A percentile compares a stretch with the other conserved stretches of the same genome.
phyloP scores from a whole-genome alignment of 2,888 invertebrate species.

The Vesta saturnalis region DNA sequence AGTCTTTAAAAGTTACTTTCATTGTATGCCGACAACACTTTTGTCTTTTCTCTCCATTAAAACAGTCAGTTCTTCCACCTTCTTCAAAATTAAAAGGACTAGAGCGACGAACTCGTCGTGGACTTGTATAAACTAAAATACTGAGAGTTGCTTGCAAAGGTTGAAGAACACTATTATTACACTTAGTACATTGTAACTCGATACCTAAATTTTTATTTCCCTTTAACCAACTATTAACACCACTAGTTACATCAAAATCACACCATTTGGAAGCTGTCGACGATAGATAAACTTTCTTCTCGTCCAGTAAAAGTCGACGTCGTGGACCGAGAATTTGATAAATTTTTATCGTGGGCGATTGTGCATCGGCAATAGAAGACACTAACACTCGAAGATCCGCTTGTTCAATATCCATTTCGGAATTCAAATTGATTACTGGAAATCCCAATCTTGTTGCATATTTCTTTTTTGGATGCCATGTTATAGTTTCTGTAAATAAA shows the following conservation, averaged over 20 bases:
- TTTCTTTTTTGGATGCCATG: constrained; percentile 48
- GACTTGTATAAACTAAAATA: constrained; percentile 55
- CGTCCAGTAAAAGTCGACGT: constrained; percentile 58
- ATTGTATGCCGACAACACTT: constrained; percentile 74
- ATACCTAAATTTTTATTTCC: constrained; percentile 64
- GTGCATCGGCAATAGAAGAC: constrained; percentile 47
- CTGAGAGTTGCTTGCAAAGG: constrained; percentile 56
- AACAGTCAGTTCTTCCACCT: constrained; percentile 66
- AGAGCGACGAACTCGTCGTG: constrained; percentile 49
- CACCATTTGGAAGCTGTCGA: constrained; percentile 65
- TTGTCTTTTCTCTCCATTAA: constrained; percentile 57
- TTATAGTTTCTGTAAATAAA: constrained; percentile 54
- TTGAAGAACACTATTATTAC: constrained; percentile 59
- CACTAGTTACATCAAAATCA: constrained; percentile 69
- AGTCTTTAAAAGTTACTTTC: constrained; percentile 72
- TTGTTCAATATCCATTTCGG: constrained; percentile 58
- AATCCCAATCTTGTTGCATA: constrained; percentile 51
- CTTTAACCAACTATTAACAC: constrained; percentile 64
- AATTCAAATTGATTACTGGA: constrained; percentile 41
- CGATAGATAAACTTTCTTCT: constrained; percentile 57
- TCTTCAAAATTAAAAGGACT: constrained; percentile 53
- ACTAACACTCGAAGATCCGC: constrained; percentile 63
- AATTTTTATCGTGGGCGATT: constrained; percentile 53
- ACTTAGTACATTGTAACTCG: constrained; percentile 66
- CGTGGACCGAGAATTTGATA: constrained; percentile 60